phyloP scores from a whole-genome alignment of 30 jellyfish, hydroid and myxozoan species.

The Sanderia malayensis region DNA sequence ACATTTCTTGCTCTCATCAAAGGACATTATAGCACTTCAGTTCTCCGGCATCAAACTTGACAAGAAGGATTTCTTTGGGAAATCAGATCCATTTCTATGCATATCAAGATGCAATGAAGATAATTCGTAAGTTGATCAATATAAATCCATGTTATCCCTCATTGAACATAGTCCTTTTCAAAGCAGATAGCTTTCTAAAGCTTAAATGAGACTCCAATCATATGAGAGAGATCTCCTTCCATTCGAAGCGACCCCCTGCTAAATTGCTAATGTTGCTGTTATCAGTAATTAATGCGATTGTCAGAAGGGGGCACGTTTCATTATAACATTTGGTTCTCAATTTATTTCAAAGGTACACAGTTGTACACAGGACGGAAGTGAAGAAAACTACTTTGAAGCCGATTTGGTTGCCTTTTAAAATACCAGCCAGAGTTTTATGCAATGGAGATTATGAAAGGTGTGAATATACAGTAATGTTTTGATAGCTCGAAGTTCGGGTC shows the following conservation, averaged over 20 bases:
- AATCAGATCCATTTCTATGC: conserved; percentile 84
- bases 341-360: conserved; percentile 51
- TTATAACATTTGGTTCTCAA: too few species aligned
- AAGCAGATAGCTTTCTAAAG: too few species aligned
- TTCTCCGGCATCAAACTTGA: conserved; percentile 73
- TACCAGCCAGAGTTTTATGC: conserved; percentile 68
- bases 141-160: too few species aligned
- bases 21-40: conserved; percentile 64
- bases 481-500: too few species aligned
- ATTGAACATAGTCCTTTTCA: too few species aligned
- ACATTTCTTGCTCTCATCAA: not conserved
- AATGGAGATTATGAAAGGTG: conserved; percentile 91
- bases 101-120: conserved; percentile 80
- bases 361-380: conserved; percentile 77
- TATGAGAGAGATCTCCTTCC: too few species aligned
- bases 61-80: conserved; percentile 84
- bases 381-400: conserved; percentile 76
- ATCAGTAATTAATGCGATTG: too few species aligned
- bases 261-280: too few species aligned
- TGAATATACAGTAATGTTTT: not conserved
- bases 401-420: conserved; percentile 59
- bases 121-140: conserved; percentile 48
- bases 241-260: too few species aligned
- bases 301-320: too few species aligned
- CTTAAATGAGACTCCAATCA: too few species aligned